Evolutionary conservation across 2,888 invertebrate species (phyloP), one percentile per base, ranked within the genome.

Genomic region (Scaptomyza reducta): DNA sequence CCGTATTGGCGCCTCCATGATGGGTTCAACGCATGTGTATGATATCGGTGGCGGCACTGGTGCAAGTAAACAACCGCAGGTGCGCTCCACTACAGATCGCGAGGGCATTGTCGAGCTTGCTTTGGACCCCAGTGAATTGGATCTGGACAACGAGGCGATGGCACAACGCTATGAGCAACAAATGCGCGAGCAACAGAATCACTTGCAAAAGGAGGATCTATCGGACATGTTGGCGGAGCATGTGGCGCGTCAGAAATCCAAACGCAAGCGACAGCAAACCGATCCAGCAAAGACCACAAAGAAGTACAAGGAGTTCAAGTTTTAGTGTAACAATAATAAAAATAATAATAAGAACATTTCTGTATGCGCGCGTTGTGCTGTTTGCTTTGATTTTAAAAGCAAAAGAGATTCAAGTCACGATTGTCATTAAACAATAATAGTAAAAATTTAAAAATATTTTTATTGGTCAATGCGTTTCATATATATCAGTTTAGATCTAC

Each of bases 141-240:
- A 99, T 92, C 93, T 98, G 92, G 98, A 98, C 91, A 97, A 97
- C 59, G 98, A 98, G 82, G 98, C 98, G 6, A 98, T 99, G 96
- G 97, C 97, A 41, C 97, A 96, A 60, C 94, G 98, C 57, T 99
- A 99, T 92, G 99, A 99, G 90, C 97, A 99, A 82, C 98, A 98
- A 74, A 95, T 99, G 93, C 94, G 98, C 13, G 98, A 99, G 90
- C 96, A 97, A 88, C 96, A 98, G 87, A 96, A 96, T 54, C 95
- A 96, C 88, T 93, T 97, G 57, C 95, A 96, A 87, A 96, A 96
- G 77, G 99, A 99, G 92, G 99, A 99, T 93, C 94, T 99, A 44
- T 98, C 98, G 25, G 99, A 99, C 91, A 99, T 99, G 98, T 94
- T 99, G 88, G 99, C 98, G 5, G 99, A 99, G 92, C 99, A 99